Base-by-base conservation (phyloP, 2,797 vertebrate species). In the Scolopax bukidnonensis region DNA sequence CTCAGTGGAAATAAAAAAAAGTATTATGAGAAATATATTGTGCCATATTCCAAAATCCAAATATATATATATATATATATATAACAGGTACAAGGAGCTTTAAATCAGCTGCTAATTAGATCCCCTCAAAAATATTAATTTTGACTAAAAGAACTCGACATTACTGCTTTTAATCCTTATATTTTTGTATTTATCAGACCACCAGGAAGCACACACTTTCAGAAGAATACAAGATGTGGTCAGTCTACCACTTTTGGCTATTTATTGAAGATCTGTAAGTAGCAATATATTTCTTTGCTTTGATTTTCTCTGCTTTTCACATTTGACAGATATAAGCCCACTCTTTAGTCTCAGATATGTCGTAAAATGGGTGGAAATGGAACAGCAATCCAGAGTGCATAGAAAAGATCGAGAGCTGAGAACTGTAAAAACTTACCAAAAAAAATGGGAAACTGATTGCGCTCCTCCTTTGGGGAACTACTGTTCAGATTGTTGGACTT, bases 391-490 rank as follows among this genome's bases (percentile, higher is more conserved):
- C 17, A 48, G 57, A 56, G 9, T 0, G 1, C 15, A 9, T 56
- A 38, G 20, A 21, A 45, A 84, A 88, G 25, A 38, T 10, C 1
- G 3, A 93, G 16, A 90, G 25, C 7, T 50, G 50, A 75, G 23
- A 77, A 80, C 41, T 14, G 20, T 20, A 67, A 84, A 93, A 85
- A 61, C 97, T 97, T 96, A 97, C 97, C 96, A 7, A 87, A 90
- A 93, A 65, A 64, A 9, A 70, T 28, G 32, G 90, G 47, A 68
- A 80, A 40, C 16, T 81, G 86, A 38, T 96, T 95, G 38, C 24
- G 73, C 19, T 92, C 69, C 6, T 70, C 38, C 57, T 57, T 74
- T 64, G 64, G 17, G 21, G 79, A 91, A 7, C 71, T 95, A 5
- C 74, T 83, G 24, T 93, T 97, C 11, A 20, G 11, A 50, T 7